Evolutionary conservation across 2,113 vertebrate genomes (phyloP).

Genomic region (Thamnophis sirtalis): DNA sequence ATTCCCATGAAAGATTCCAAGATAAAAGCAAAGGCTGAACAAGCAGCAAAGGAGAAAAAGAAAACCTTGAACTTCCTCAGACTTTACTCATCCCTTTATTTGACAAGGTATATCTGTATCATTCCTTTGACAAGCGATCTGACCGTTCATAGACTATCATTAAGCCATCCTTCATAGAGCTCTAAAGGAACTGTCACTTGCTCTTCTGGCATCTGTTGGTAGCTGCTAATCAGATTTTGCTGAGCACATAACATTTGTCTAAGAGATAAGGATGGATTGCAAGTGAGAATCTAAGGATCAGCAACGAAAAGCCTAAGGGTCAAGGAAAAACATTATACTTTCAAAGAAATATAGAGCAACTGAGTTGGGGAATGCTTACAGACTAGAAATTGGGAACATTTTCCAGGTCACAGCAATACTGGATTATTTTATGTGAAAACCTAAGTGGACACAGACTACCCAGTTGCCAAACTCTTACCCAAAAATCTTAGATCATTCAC

Average conservation of each 20-base stretch:
- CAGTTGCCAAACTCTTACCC: background rate
- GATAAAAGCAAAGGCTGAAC: background rate
- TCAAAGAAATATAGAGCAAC: background rate
- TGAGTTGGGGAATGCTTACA: background rate
- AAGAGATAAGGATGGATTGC: background rate
- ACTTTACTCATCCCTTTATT: background rate
- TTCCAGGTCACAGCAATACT: background rate
- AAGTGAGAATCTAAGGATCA: background rate
- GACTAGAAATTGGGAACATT: background rate
- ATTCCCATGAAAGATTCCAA: background rate
- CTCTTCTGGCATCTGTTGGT: background rate
- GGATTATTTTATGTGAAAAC: background rate
- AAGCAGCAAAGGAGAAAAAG: background rate
- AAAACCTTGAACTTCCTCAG: background rate
- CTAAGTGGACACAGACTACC: background rate
- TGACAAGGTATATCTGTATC: background rate
- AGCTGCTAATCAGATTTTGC: background rate
- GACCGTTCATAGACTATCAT: background rate
- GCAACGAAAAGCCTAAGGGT: background rate
- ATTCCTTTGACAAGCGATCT: background rate
- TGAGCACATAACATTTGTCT: background rate
- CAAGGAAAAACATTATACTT: background rate
- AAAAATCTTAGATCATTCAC: background rate
- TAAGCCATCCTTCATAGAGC: background rate
- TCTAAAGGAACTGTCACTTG: background rate